Base-by-base conservation (phyloP, 2,888 invertebrate genomes). In the Polietes domitor region DNA sequence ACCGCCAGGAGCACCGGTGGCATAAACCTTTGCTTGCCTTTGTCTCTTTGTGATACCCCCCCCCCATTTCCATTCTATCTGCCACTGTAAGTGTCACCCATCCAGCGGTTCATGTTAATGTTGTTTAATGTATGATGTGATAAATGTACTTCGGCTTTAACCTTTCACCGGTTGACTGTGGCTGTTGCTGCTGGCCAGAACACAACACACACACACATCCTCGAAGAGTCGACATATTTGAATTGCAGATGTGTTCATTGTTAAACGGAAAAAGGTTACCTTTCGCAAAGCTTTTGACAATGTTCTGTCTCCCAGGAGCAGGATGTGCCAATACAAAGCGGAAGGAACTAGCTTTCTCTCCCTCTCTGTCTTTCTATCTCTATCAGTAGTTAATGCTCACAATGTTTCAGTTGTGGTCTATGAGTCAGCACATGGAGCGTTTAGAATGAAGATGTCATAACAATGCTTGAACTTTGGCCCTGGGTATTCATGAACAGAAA, bases 111-210 rank as follows among this genome's bases (percentile, higher is more conserved):
- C 65, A 32, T 68, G 41, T 68, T 68, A 41, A 68, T 68, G 41
- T 68, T 68, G 43, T 63, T 37, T 63, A 37, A 63, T 63, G 63
- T 68, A 43, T 43, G 68, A 68, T 68, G 68, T 68, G 68, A 68
- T 68, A 43, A 68, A 68, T 68, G 41, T 68, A 41, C 43, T 68
- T 21, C 19, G 68, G 68, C 41, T 37, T 68, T 68, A 68, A 68
- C 68, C 68, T 68, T 68, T 68, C 68, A 68, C 68, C 37, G 41
- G 68, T 17, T 65, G 41, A 32, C 37, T 6, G 37, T 58, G 24
- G 10, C 61, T 61, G 55, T 53, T 53, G 50, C 55, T 32, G 61
- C n/a, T 15, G 24, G 28, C 17, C 21, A n/a, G n/a, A n/a, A n/a
- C n/a, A n/a, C n/a, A 17, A 1, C 26, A 58, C 41, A 41, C n/a